phyloP scores from a whole-genome alignment of 2,888 invertebrate species.

The Netelia inedita region DNA sequence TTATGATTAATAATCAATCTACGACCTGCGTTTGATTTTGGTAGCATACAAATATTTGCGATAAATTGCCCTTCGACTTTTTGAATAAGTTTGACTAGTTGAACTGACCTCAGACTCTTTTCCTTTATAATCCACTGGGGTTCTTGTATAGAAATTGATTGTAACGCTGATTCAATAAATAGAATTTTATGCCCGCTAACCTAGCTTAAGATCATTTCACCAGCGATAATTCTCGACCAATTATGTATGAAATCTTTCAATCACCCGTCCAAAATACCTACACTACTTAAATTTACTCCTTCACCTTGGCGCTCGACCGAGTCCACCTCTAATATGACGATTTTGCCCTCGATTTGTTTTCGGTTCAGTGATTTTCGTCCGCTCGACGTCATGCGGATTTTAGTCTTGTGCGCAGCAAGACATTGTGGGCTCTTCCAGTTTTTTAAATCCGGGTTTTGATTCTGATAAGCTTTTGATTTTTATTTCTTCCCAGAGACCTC shows the following conservation, averaged over 20 bases:
- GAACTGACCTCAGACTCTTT: neutral
- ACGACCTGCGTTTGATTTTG: neutral
- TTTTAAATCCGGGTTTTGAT: conserved; percentile 50
- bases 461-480: conserved; percentile 1
- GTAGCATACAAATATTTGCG: neutral
- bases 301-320: too few relatives aligned
- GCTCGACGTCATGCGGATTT: conserved; percentile 17
- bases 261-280: too few relatives aligned
- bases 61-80: conserved; percentile 9
- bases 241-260: too few relatives aligned
- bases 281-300: too few relatives aligned
- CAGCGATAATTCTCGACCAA: too few relatives aligned
- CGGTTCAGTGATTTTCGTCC: conserved; percentile 3
- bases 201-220: conserved; percentile 60
- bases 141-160: conserved; percentile 25
- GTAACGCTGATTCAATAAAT: conserved; percentile 25
- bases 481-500: conserved; percentile 43
- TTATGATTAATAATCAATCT: neutral
- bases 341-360: too few relatives aligned
- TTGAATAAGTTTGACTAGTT: conserved; percentile 11
- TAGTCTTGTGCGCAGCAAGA: conserved; percentile 5
- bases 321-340: too few relatives aligned
- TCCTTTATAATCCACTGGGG: conserved; percentile 49
- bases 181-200: conserved; percentile 55
- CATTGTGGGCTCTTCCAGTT: conserved; percentile 60